Evolutionary conservation across 2,888 invertebrate genomes (phyloP), one percentile per base, ranked within the genome.

Genomic region (Griposia aprilina): DNA sequence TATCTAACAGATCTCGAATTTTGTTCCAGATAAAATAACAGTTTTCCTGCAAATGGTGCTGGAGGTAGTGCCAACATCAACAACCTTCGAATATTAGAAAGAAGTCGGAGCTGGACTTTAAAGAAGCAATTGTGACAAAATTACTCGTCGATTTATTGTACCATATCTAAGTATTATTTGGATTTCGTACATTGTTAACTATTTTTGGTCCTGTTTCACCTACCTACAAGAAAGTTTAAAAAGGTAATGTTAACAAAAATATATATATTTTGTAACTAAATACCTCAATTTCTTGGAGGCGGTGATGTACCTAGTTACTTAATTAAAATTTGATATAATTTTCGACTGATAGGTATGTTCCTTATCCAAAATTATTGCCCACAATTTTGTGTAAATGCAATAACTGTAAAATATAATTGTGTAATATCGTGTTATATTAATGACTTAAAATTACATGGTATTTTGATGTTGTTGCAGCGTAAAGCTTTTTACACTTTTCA

Each of bases 21-120:
- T 79, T 68, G 71, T 91, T 94, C 97, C 97, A 99, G 99, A 98
- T 96, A 98, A 98, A 94, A 97, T 99, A 89, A 99, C 99, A 88
- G 98, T 98, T 91, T 99, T 99, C 97, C 97, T 99, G 93, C 99
- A 99, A 97, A 98, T 99, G 97, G 97, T 98, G 92, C 97, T 99
- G 94, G 98, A 99, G 96, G 99, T 99, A 93, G 99, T 99, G 90
- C 99, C 99, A 90, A 99, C 99, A 81, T 98, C 98, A 89, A 98
- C 98, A 85, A 98, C 97, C 71, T 97, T 97, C 92, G 98, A 98
- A 93, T 98, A 97, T 91, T 97, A 92, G 91, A 83, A 87, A 87
- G 82, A 79, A 93, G 96, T 95, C 95, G 92, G 88, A 87, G 95
- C 94, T 93, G 90, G 96, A 96, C 96, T 95, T 90, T 95, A 96